These are phyloP conservation scores for Heterotis niloticus DNA, from an alignment of 2,113 vertebrate species.

Conservation along the genomic window DNA sequence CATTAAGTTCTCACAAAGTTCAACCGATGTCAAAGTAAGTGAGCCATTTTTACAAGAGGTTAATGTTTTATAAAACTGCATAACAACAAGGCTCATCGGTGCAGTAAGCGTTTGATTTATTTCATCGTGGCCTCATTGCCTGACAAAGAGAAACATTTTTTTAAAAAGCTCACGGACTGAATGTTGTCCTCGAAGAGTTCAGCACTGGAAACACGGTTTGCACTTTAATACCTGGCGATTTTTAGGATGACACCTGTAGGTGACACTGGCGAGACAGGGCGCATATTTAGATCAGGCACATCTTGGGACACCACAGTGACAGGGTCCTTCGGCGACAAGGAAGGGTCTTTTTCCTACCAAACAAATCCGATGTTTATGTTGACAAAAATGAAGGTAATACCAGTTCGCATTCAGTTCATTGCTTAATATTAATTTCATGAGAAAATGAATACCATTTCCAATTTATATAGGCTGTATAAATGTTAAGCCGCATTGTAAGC, in stretches of 20 bases:
- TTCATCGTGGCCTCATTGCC: no score
- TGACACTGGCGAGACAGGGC: neutral
- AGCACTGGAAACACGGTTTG: neutral
- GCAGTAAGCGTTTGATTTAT: no score
- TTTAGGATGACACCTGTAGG: neutral
- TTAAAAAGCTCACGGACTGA: neutral
- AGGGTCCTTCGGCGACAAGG: constrained; percentile 50
- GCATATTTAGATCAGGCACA: constrained; percentile 46
- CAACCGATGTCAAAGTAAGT: no score
- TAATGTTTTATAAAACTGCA: no score
- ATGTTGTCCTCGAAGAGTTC: neutral
- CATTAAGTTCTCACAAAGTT: no score
- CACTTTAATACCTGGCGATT: neutral
- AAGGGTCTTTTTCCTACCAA: constrained; percentile 38
- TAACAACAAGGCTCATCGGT: no score
- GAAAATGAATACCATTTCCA: neutral
- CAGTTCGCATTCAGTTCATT: neutral
- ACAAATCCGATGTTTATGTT: constrained; percentile 60
- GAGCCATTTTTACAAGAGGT: no score
- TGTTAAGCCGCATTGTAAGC: neutral
- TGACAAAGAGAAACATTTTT: neutral
- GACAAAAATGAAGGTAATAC: constrained; percentile 56
- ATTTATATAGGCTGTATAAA: no score
- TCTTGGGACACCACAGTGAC: neutral
- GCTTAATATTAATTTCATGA: neutral